Percentiles rank a stretch among this genome's conserved stretches.
Conservation (phyloP, 2,797 vertebrate species). For the Trematomus bernacchii region DNA sequence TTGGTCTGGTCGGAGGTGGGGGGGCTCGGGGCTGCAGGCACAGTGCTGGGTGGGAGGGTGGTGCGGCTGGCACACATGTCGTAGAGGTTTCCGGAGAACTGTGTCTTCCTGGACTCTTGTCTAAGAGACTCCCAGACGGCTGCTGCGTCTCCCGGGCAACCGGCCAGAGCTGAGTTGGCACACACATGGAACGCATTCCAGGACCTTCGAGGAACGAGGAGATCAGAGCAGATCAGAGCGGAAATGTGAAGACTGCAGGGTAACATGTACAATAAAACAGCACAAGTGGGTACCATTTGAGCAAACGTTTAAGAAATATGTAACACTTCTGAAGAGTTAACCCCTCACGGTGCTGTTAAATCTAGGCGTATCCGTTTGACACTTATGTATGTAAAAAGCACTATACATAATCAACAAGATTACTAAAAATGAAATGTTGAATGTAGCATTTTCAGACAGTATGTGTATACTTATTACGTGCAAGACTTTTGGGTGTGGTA, state of each 20-base stretch:
- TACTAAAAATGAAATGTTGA: no score
- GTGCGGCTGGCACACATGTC: slow-evolving; percentile 88
- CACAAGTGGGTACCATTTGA: background rate
- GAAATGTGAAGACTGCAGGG: background rate
- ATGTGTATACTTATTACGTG: background rate
- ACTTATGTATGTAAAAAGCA: no score
- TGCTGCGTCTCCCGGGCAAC: slow-evolving; percentile 90
- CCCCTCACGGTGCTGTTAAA: background rate
- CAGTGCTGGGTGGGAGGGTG: slow-evolving; percentile 72
- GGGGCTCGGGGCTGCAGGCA: slow-evolving; percentile 69
- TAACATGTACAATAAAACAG: background rate
- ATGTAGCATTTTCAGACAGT: no score
- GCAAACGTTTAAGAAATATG: background rate
- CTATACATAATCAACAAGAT: no score
- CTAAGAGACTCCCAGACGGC: slow-evolving; percentile 94
- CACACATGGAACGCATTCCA: slow-evolving; percentile 94
- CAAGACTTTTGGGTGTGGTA: background rate
- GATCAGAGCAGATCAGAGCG: slow-evolving; percentile 11
- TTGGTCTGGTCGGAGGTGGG: slow-evolving; percentile 86
- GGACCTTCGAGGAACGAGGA: slow-evolving; percentile 82
- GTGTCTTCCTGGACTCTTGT: slow-evolving; percentile 90
- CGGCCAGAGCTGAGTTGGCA: slow-evolving; percentile 86
- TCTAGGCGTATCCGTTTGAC: no score
- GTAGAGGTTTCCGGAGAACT: slow-evolving; percentile 93
- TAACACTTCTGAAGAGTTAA: background rate